phyloP scores from a whole-genome alignment of 2,888 invertebrate species.

The Proisotoma minuta region DNA sequence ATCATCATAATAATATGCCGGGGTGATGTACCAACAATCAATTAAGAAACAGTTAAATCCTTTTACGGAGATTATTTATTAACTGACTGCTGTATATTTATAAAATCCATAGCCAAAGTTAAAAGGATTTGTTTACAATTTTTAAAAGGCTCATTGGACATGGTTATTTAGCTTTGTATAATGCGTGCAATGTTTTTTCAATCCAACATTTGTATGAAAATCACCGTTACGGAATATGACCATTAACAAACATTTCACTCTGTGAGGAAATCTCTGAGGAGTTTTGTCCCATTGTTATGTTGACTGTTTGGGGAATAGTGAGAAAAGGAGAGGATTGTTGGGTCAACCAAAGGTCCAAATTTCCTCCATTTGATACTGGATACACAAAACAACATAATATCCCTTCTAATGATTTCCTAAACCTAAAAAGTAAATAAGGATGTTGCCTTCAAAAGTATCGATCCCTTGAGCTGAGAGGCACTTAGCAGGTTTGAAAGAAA shows the following conservation, averaged over 20 bases:
- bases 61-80: conserved; percentile 5
- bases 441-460: too few relatives aligned
- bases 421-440: conserved; percentile 1
- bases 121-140: conserved; percentile 13
- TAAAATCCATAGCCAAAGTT: too few relatives aligned
- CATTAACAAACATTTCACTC: conserved; percentile 17
- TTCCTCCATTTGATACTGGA: neutral
- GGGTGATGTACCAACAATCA: too few relatives aligned
- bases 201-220: conserved; percentile 1
- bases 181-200: conserved; percentile 10
- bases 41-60: neutral
- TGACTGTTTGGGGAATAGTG: neutral
- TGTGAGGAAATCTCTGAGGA: conserved; percentile 13
- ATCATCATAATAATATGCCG: too few relatives aligned
- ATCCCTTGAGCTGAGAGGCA: too few relatives aligned
- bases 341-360: too few relatives aligned
- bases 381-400: conserved; percentile 9
- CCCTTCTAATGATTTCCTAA: conserved; percentile 17
- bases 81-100: neutral
- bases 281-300: neutral
- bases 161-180: conserved; percentile 7
- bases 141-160: conserved; percentile 15
- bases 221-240: conserved; percentile 26
- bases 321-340: neutral
- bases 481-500: too few relatives aligned